A percentile compares a stretch with the other conserved stretches of the same genome.
These are phyloP conservation scores for Columba janthina DNA, from an alignment of 2,113 vertebrate genomes.

Conservation along the genomic window DNA sequence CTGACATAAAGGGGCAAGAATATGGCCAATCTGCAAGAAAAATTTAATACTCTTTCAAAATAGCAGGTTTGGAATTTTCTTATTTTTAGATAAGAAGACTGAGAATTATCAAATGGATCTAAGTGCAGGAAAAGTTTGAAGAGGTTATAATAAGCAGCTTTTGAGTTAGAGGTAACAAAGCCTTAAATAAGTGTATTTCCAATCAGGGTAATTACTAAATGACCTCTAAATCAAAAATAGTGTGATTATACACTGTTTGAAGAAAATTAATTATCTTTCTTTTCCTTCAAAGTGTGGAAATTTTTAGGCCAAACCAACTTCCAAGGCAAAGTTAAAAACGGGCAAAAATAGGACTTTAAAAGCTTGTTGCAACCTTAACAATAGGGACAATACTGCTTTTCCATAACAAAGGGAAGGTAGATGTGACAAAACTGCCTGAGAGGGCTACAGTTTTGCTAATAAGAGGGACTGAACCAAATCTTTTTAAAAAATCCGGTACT, in stretches of 20 bases:
- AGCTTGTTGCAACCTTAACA: constrained; percentile 21
- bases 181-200: constrained; percentile 37
- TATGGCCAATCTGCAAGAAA: neutral
- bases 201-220: constrained; percentile 36
- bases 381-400: neutral
- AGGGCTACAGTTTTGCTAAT: neutral
- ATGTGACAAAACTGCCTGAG: constrained; percentile 27
- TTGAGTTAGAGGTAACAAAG: constrained; percentile 41
- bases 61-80: neutral
- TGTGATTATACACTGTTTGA: constrained; percentile 60
- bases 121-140: neutral
- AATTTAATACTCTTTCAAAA: neutral
- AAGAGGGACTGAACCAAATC: neutral
- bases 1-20: neutral
- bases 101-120: constrained; percentile 11
- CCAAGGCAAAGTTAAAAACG: constrained; percentile 50
- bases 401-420: constrained; percentile 37
- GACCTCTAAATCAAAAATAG: constrained; percentile 59
- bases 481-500: neutral
- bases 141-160: constrained; percentile 24
- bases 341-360: constrained; percentile 43
- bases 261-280: constrained; percentile 64
- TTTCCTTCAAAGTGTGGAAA: constrained; percentile 65
- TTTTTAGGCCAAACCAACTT: constrained; percentile 51
- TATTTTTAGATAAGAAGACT: neutral